Evolutionary conservation across 2,113 vertebrate species (phyloP), one percentile per base, ranked within the genome.

Genomic region (Oreochromis niloticus): DNA sequence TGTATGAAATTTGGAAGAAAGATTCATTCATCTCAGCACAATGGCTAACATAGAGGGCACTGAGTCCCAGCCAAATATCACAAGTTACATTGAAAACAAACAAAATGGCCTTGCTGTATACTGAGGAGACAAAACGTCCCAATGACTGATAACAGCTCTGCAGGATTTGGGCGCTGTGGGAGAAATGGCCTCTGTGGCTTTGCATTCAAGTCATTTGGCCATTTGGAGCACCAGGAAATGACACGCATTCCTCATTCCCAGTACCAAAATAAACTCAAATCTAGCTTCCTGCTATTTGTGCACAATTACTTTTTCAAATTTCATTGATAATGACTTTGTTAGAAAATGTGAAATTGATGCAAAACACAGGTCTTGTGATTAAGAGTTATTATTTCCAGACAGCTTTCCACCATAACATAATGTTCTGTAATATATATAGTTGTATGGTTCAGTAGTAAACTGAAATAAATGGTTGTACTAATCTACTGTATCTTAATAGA

Each of bases 211-310:
- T 89, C 84, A 90, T 89, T 82, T 86, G 19, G 88, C 46, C 88
- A 85, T 89, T 93, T 81, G 85, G 80, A 93, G 80, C 86, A 93
- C 89, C 94, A 95, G 95, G 95, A 97, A 97, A 96, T 96, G 83
- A 94, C 86, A 90, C 34, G 41, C 88, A 93, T 95, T 94, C 91
- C 80, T 90, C 81, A 83, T 95, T 91, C 81, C 91, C 83, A 87
- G 94, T 94, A 94, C 94, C 95, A 96, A 93, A 95, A 95, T 86
- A 75, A 88, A 90, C 75, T 75, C 34, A 73, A 83, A 88, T 87
- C 52, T 14, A 55, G 32, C 66, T 56, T 87, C 66, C 46, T 59
- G 75, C 43, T 30, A 14, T 79, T 86, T 78, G 36, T 80, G 16
- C n/a, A 52, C 32, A 56, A 63, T 48, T 43, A 54, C 8, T 36